Base-by-base conservation (phyloP, 1,140 invertebrate species). In the Drosophila carrolli region DNA sequence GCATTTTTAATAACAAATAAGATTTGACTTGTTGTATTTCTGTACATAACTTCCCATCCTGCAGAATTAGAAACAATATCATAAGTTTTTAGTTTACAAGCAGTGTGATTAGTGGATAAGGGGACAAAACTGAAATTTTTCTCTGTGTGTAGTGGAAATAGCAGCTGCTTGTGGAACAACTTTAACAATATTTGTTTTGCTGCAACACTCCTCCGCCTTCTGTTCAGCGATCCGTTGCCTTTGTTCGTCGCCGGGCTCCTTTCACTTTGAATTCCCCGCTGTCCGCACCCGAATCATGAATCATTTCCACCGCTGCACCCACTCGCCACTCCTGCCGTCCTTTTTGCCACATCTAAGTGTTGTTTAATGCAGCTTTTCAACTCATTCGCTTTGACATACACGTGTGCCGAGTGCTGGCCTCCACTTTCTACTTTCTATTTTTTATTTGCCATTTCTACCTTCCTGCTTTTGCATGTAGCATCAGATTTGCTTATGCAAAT, bases 111-210 rank as follows among this genome's bases (percentile, higher is more conserved):
- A 38, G 37, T 38, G 37, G 2, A 11, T 38, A 11, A 38, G 37
- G 1, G 0, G 2, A n/a, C n/a, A 4, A 37, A 1, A 0, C 1
- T 0, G 9, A 23, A 9, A 14, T 60, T 60, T 37, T n/a, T 32
- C 2, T 23, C 50, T 32, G 14, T 59, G 54, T 59, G 37, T 4
- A 41, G 11, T 41, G 4, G 27, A 27, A 27, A 62, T 35, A 32
- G 62, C 60, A 57, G 59, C 76, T 75, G 59, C 46, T 58, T 61
- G 68, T 68, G 60, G 59, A 76, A 76, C 70, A 89, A 78, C 63
- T 89, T 78, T 80, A 89, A 84, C 84, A 88, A 89, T 88, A 89
- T 88, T 88, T 88, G 84, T 58, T 80, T 81, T 89, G 73, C 80
- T 70, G 67, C 72, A 73, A 51, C 47, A 67, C 53, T 54, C 51